These are phyloP conservation scores for Calonectris borealis DNA, from an alignment of 2,113 vertebrate species.

Conservation along the genomic window DNA sequence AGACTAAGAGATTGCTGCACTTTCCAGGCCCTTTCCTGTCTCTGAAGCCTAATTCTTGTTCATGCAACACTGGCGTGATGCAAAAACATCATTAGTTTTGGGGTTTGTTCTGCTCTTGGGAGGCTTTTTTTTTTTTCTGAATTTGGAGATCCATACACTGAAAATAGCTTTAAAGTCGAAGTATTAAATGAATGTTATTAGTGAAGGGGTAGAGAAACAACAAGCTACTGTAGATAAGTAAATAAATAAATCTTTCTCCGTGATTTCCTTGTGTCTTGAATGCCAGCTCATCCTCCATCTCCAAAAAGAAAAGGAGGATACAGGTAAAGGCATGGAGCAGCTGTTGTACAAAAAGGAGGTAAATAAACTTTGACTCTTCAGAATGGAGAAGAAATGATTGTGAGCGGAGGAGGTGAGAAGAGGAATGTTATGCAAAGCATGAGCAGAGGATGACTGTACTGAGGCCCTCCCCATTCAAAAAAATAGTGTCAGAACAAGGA, in stretches of 20 bases:
- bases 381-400: neutral
- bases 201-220: neutral
- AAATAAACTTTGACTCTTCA: neutral
- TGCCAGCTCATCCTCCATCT: neutral
- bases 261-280: neutral
- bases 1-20: neutral
- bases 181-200: neutral
- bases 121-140: neutral
- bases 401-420: neutral
- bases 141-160: neutral
- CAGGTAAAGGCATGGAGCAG: neutral
- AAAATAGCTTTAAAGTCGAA: neutral
- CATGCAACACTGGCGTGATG: neutral
- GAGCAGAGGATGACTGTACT: neutral
- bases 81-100: neutral
- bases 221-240: neutral
- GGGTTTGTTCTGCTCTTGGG: neutral
- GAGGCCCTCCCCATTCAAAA: neutral
- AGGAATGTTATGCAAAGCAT: neutral
- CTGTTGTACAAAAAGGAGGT: neutral
- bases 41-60: neutral
- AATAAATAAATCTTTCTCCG: neutral
- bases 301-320: neutral
- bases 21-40: neutral
- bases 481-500: neutral